A percentile compares a stretch with the other conserved stretches of the same genome.
Evolutionary conservation across 2,113 vertebrate genomes (phyloP).

Genomic region (Apodemus speciosus): DNA sequence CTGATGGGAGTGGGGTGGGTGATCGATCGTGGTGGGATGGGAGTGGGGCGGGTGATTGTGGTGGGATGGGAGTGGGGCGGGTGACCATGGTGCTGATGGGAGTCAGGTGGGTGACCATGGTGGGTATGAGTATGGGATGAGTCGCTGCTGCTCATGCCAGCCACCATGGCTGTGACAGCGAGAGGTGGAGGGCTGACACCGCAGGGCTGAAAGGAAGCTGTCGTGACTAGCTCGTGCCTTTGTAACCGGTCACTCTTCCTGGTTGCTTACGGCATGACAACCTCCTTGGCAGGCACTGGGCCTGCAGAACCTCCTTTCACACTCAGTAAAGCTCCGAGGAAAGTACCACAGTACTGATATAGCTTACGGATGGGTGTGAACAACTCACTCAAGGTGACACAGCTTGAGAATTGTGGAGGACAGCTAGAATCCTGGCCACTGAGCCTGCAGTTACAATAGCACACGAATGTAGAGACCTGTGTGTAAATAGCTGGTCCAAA

Average conservation of each 20-base stretch:
- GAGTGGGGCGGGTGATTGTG: neutral
- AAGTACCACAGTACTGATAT: neutral
- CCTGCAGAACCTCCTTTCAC: neutral
- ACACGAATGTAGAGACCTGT: neutral
- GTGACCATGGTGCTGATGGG: neutral
- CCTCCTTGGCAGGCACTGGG: neutral
- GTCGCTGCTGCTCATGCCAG: accelerated
- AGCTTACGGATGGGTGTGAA: neutral
- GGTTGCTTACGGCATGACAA: neutral
- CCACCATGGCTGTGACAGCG: neutral
- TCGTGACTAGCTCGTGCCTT: neutral
- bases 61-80: neutral
- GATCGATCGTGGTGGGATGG: neutral
- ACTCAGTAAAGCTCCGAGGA: neutral
- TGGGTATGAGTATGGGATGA: neutral
- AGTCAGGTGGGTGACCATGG: too few relatives aligned
- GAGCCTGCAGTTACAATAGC: neutral
- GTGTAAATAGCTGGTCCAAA: neutral
- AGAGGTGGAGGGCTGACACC: neutral
- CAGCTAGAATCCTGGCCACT: neutral
- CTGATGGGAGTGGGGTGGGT: neutral
- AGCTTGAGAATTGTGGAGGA: neutral
- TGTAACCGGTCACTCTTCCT: neutral
- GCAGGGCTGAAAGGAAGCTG: neutral
- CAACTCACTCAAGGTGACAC: neutral